Conservation (phyloP, 2,113 vertebrate species). For the Apeltes quadracus region DNA sequence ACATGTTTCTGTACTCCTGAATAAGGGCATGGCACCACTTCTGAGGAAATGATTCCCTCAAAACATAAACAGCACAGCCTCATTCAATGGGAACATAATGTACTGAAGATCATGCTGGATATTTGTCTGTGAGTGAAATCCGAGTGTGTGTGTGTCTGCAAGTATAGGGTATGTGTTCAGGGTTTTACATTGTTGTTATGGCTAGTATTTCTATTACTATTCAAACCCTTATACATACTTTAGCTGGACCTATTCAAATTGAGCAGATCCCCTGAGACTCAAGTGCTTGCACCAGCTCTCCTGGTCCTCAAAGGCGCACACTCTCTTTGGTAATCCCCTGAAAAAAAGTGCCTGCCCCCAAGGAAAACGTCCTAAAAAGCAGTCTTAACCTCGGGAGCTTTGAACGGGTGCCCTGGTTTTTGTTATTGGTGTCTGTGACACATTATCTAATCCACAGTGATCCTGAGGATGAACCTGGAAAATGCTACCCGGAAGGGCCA, state of each 20-base stretch:
- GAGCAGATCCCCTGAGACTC: slow-evolving; percentile 36
- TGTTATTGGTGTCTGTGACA: slow-evolving; percentile 36
- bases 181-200: slow-evolving; percentile 4
- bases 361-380: slow-evolving; percentile 12
- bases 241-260: slow-evolving; percentile 35
- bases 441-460: slow-evolving; percentile 53
- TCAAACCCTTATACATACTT: slow-evolving; percentile 29
- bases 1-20: not conserved
- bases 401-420: slow-evolving; percentile 46
- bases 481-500: slow-evolving; percentile 12
- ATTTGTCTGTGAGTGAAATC: slow-evolving; percentile 35
- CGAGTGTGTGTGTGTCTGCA: not conserved
- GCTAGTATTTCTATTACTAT: slow-evolving; percentile 12
- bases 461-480: slow-evolving; percentile 59
- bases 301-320: slow-evolving; percentile 35
- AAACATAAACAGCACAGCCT: not conserved
- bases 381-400: slow-evolving; percentile 40
- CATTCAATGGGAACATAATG: not conserved
- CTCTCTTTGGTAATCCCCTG: slow-evolving; percentile 55
- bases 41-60: not conserved
- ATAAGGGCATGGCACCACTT: not conserved
- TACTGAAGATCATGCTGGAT: slow-evolving; percentile 9
- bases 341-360: slow-evolving; percentile 53
- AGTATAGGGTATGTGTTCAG: not conserved
- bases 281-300: slow-evolving; percentile 21